These are phyloP conservation scores for Caranx melampygus DNA, from an alignment of 2,113 vertebrate species.

Conservation along the genomic window DNA sequence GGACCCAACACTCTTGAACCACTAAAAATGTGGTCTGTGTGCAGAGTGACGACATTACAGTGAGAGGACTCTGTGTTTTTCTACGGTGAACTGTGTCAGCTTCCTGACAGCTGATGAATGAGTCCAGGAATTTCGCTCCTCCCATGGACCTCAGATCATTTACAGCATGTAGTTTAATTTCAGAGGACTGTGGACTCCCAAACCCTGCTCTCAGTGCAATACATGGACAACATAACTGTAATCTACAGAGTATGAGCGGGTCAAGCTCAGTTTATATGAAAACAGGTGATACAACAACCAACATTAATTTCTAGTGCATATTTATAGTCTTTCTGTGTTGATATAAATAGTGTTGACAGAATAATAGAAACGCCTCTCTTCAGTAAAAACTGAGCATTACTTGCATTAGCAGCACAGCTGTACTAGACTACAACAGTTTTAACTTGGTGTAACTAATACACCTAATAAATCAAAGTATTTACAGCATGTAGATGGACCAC, in stretches of 20 bases:
- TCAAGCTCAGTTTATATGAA: not conserved
- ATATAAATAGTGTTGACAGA: too few relatives aligned
- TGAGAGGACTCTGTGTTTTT: constrained; percentile 46
- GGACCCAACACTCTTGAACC: not conserved
- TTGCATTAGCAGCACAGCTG: not conserved
- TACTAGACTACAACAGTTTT: too few relatives aligned
- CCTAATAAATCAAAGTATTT: not conserved
- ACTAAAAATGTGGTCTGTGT: constrained; percentile 30
- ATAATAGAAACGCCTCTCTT: too few relatives aligned
- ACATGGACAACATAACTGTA: not conserved
- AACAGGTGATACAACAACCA: not conserved
- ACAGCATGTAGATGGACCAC: constrained; percentile 26
- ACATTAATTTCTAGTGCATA: too few relatives aligned
- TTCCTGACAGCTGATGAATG: constrained; percentile 65
- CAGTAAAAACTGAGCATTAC: not conserved
- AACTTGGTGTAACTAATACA: not conserved
- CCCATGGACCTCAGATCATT: constrained; percentile 36
- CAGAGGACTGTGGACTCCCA: not conserved
- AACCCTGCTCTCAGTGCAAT: not conserved
- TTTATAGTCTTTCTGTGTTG: too few relatives aligned
- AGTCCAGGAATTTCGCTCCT: constrained; percentile 32
- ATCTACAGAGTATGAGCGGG: not conserved
- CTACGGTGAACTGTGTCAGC: constrained; percentile 47
- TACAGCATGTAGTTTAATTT: constrained; percentile 15
- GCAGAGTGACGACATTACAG: constrained; percentile 19